These are phyloP conservation scores for Anodontia alba DNA, from an alignment of 2,888 invertebrate species.

Conservation along the genomic window DNA sequence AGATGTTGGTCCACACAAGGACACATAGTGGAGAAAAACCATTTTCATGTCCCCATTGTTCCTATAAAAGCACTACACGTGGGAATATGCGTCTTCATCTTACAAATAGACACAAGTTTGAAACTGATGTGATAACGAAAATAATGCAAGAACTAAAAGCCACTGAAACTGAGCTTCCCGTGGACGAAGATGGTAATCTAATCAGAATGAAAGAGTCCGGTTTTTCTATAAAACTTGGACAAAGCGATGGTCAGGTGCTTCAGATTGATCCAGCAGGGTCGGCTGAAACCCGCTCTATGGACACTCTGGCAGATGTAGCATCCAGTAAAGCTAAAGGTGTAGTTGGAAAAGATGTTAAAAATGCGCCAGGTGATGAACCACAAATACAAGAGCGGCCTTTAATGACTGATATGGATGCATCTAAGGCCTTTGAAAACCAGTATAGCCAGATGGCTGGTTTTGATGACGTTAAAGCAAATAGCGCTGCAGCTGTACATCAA, in stretches of 20 bases:
- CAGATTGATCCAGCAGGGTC: conserved; percentile 10
- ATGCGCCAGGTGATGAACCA: background rate
- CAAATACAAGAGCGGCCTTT: background rate
- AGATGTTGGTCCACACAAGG: conserved; percentile 74
- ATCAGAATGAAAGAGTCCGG: conserved; percentile 5
- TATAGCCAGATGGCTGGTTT: background rate
- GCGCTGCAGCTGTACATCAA: background rate
- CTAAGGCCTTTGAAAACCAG: background rate
- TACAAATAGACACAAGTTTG: conserved; percentile 67
- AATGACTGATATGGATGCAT: background rate
- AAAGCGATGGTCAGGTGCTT: background rate
- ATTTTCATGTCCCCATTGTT: conserved; percentile 74
- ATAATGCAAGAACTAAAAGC: conserved; percentile 60
- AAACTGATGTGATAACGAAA: conserved; percentile 55
- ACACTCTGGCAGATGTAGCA: background rate
- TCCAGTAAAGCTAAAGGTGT: background rate
- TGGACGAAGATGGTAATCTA: conserved; percentile 1
- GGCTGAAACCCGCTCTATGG: background rate
- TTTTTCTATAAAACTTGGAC: background rate
- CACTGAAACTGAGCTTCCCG: background rate
- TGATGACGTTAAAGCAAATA: background rate
- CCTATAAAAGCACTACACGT: conserved; percentile 75
- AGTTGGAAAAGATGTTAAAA: no score
- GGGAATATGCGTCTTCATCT: conserved; percentile 79
- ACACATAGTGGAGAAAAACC: conserved; percentile 79